Evolutionary conservation across 2,888 invertebrate genomes (phyloP).

Genomic region (Drosophila subsilvestris): DNA sequence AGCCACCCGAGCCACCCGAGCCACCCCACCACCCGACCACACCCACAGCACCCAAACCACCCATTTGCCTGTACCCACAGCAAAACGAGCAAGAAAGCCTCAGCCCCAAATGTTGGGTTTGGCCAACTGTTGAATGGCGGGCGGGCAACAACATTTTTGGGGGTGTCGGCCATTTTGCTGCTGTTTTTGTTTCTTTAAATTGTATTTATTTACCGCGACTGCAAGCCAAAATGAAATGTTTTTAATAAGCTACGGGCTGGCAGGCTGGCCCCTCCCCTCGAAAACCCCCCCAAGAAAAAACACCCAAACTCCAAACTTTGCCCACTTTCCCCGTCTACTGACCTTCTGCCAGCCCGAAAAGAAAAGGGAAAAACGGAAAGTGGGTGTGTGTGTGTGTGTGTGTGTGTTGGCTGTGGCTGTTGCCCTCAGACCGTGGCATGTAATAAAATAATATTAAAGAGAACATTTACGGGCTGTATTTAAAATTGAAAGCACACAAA

Average conservation of each 20-base stretch:
- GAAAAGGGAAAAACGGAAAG: neutral
- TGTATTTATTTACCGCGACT: slow-evolving; percentile 63
- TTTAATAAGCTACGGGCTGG: slow-evolving; percentile 48
- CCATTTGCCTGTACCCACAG: neutral
- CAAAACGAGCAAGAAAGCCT: neutral
- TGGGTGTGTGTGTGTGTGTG: too few relatives aligned
- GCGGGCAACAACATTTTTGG: slow-evolving; percentile 35
- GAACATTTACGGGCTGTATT: neutral
- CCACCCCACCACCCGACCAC: slow-evolving; percentile 33
- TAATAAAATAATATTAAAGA: neutral
- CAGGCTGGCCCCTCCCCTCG: neutral
- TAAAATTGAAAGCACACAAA: too few relatives aligned
- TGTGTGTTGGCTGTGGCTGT: too few relatives aligned
- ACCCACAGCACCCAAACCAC: too few relatives aligned
- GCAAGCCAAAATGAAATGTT: slow-evolving; percentile 43
- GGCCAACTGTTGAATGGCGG: slow-evolving; percentile 69
- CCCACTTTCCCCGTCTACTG: neutral
- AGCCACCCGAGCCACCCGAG: too few relatives aligned
- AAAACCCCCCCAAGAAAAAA: too few relatives aligned
- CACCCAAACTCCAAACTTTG: neutral
- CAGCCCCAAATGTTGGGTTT: slow-evolving; percentile 40
- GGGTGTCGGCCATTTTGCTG: slow-evolving; percentile 26
- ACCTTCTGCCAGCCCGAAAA: neutral
- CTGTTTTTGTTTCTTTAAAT: slow-evolving; percentile 25
- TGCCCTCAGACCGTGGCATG: neutral